Conservation (phyloP, 2,888 invertebrate genomes). For the Apocheima hispidaria region DNA sequence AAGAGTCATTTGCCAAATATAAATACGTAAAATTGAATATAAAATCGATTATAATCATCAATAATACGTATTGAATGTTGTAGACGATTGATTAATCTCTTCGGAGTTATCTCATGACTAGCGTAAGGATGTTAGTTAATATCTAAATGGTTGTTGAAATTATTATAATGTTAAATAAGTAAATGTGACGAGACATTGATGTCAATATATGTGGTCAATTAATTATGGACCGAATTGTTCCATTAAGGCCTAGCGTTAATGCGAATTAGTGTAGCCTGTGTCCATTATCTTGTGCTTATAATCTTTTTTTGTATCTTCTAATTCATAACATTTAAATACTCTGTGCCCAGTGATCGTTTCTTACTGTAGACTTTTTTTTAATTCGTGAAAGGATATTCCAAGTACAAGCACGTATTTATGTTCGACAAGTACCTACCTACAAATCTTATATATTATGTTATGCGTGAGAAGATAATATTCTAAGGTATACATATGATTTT, state of each 20-base stretch:
- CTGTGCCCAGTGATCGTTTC: conserved; percentile 21
- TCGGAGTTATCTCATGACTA: conserved; percentile 75
- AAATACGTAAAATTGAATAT: conserved; percentile 67
- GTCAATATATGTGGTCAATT: conserved; percentile 83
- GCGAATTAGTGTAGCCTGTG: conserved; percentile 55
- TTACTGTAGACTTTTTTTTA: not conserved
- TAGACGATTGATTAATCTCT: conserved; percentile 69
- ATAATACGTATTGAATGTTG: conserved; percentile 64
- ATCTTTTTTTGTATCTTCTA: conserved; percentile 46
- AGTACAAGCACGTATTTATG: not conserved
- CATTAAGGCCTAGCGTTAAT: conserved; percentile 69
- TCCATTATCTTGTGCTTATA: conserved; percentile 63
- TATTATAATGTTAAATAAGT: conserved; percentile 57
- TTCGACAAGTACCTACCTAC: not conserved
- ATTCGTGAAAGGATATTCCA: not conserved
- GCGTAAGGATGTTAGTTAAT: conserved; percentile 74
- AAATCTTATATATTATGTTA: conserved; percentile 4
- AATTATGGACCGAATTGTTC: conserved; percentile 74
- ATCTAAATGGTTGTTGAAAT: conserved; percentile 80
- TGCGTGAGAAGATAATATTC: conserved; percentile 6
- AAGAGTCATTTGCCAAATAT: conserved; percentile 81
- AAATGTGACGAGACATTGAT: conserved; percentile 64
- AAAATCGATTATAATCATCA: conserved; percentile 55
- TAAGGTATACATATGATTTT: not conserved
- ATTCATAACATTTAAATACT: conserved; percentile 38